Percentiles rank a stretch among this genome's conserved stretches.
Evolutionary conservation across 2,888 invertebrate species (phyloP).

Genomic region (Leptothorax acervorum): DNA sequence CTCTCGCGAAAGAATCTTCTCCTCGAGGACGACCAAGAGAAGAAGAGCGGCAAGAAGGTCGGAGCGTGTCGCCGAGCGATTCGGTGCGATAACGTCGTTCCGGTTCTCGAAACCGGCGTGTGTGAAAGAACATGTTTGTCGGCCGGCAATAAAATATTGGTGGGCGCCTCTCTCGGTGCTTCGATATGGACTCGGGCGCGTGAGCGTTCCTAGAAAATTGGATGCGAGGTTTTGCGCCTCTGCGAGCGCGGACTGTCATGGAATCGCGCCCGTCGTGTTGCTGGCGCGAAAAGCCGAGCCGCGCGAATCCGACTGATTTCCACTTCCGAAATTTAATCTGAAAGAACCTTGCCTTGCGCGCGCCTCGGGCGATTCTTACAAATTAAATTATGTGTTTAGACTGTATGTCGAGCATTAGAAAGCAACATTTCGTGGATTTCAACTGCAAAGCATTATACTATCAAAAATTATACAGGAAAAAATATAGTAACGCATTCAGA

Average conservation of each 20-base stretch:
- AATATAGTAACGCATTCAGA: not conserved
- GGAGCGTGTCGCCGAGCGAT: slow-evolving; percentile 73
- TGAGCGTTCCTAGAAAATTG: slow-evolving; percentile 72
- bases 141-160: slow-evolving; percentile 72
- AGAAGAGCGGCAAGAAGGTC: slow-evolving; percentile 69
- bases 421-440: not conserved
- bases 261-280: not conserved
- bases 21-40: slow-evolving; percentile 64
- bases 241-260: slow-evolving; percentile 35
- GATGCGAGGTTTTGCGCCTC: slow-evolving; percentile 67
- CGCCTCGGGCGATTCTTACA: not conserved
- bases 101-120: slow-evolving; percentile 75
- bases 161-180: slow-evolving; percentile 49
- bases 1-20: slow-evolving; percentile 58
- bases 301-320: not conserved
- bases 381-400: not conserved
- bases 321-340: not conserved
- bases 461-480: not conserved
- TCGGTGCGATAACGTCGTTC: slow-evolving; percentile 76
- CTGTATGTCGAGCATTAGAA: not conserved
- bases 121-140: slow-evolving; percentile 73
- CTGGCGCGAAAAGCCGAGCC: not conserved
- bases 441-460: not conserved
- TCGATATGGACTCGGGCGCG: slow-evolving; percentile 49
- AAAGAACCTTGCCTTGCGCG: not conserved